These are phyloP conservation scores for Rotaria socialis DNA, from an alignment of 2,888 invertebrate species.

Conservation along the genomic window DNA sequence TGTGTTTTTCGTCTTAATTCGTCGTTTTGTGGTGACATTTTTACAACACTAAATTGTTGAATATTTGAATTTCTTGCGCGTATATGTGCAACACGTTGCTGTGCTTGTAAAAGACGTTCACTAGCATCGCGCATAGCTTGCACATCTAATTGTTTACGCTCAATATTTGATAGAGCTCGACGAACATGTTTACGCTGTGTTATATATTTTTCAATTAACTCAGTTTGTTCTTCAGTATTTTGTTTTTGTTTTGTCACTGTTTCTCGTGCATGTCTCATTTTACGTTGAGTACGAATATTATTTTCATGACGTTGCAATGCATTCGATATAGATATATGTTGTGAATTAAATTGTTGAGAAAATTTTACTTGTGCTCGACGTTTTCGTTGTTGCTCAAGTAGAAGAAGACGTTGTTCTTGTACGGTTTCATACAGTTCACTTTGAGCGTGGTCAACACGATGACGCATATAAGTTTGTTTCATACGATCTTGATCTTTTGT, in stretches of 20 bases:
- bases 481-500: constrained; percentile 27
- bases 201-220: constrained; percentile 25
- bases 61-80: constrained; percentile 34
- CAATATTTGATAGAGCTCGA: constrained; percentile 11
- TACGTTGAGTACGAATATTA: not conserved
- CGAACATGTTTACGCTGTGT: constrained; percentile 15
- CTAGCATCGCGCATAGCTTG: constrained; percentile 20
- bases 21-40: not conserved
- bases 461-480: not conserved
- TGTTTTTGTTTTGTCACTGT: not conserved
- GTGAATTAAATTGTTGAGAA: constrained; percentile 54
- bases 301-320: constrained; percentile 55
- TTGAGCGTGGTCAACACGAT: constrained; percentile 52
- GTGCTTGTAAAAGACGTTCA: not conserved
- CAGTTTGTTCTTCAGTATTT: not conserved
- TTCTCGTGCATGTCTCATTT: not conserved
- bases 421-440: constrained; percentile 51
- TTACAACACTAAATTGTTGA: not conserved
- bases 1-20: not conserved
- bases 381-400: constrained; percentile 48
- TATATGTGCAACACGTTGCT: constrained; percentile 36
- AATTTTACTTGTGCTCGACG: constrained; percentile 52
- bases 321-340: constrained; percentile 58
- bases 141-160: constrained; percentile 25
- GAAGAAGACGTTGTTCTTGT: constrained; percentile 50